Conservation (phyloP, 1,140 invertebrate species). For the Lordiphosa mommai region DNA sequence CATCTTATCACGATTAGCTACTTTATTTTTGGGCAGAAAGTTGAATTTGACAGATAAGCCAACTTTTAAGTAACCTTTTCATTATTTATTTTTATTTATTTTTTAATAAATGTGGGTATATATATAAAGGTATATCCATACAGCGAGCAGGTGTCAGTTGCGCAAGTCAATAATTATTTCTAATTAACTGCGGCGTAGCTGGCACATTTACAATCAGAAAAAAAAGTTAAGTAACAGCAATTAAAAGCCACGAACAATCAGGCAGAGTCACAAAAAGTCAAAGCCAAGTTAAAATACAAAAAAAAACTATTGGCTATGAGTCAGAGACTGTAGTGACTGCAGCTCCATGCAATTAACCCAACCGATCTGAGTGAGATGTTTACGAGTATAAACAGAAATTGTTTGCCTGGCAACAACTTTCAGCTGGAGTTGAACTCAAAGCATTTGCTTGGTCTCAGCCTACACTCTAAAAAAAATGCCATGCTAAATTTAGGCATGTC, state of each 20-base stretch:
- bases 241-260: slow-evolving; percentile 35
- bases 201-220: slow-evolving; percentile 4
- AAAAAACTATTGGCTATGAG: background rate
- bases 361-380: background rate
- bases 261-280: slow-evolving; percentile 20
- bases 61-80: slow-evolving; percentile 7
- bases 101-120: background rate
- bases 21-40: background rate
- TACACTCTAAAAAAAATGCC: too few relatives aligned
- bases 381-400: background rate
- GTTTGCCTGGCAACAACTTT: slow-evolving; percentile 25
- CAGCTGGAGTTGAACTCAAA: slow-evolving; percentile 6
- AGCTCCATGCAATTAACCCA: slow-evolving; percentile 17
- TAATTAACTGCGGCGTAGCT: slow-evolving; percentile 28
- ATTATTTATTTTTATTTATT: slow-evolving; percentile 6
- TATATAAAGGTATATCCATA: background rate
- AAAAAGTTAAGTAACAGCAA: slow-evolving; percentile 44
- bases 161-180: slow-evolving; percentile 50
- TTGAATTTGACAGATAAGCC: background rate
- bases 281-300: too few relatives aligned
- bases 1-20: too few relatives aligned
- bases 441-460: background rate
- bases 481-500: too few relatives aligned
- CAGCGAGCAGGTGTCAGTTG: slow-evolving; percentile 42
- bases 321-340: background rate